These are phyloP conservation scores for Sympetrum striolatum DNA, from an alignment of 2,888 invertebrate species.

Conservation along the genomic window DNA sequence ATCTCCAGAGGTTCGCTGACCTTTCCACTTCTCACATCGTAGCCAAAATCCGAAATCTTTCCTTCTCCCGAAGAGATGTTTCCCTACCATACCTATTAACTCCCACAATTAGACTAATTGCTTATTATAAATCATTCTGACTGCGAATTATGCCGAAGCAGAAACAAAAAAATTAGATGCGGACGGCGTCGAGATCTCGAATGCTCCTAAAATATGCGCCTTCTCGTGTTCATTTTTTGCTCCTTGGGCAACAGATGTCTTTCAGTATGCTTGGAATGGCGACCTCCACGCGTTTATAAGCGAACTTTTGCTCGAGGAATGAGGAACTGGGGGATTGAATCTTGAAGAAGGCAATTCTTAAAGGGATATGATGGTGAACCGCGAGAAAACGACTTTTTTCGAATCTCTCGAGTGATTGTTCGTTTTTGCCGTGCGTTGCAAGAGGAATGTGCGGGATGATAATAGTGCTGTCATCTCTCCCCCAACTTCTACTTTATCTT, in stretches of 20 bases:
- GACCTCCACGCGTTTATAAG: neutral
- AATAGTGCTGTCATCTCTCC: neutral
- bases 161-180: neutral
- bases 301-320: neutral
- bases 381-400: too few species aligned
- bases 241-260: neutral
- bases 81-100: too few species aligned
- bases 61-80: too few species aligned
- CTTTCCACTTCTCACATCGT: too few species aligned
- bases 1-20: too few species aligned
- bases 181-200: neutral
- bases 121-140: neutral
- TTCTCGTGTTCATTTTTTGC: neutral
- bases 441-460: neutral
- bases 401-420: too few species aligned
- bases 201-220: neutral
- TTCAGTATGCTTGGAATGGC: neutral
- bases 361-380: neutral
- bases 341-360: neutral
- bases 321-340: neutral
- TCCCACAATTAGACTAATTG: neutral
- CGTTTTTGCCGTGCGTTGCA: too few species aligned
- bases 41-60: too few species aligned
- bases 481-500: neutral
- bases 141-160: neutral